Base-by-base conservation (phyloP, 2,797 vertebrate species). In the Anas bahamensis region DNA sequence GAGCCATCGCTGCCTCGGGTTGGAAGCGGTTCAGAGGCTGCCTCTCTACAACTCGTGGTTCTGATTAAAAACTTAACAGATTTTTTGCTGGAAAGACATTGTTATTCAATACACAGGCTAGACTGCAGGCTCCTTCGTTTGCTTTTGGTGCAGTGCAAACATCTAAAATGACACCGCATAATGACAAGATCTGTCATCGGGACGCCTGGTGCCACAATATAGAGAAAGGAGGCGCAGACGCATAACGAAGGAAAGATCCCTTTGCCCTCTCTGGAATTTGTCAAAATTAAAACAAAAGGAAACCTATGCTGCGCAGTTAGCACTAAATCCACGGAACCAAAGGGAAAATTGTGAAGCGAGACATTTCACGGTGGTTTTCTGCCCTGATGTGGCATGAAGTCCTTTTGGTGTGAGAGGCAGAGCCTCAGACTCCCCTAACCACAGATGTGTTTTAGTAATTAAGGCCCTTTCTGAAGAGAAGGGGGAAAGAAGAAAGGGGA, bases 81-180 rank as follows among this genome's bases (percentile, higher is more conserved):
- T 84, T 56, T 29, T 22, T 7, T 86, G 9, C 68, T 91, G 63
- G 83, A 91, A 90, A 96, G 86, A 89, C 85, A 96, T 94, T 96
- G 93, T 92, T 96, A 96, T 96, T 96, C 94, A 90, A 91, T 80
- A 82, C 93, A 83, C 90, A 96, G 86, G 84, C 79, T 56, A 88
- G 66, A 84, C 89, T 95, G 94, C 89, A 95, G 94, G 89, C 89
- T 93, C 89, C 87, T 96, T 85, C 37, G 33, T 95, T 96, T 96
- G 96, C 94, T 95, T 94, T 94, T 89, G 91, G 93, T 96, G 94
- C 93, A 93, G 87, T 77, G 91, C 92, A 97, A 96, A 96, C 94
- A 92, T 96, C 94, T 90, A 74, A 93, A 96, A 93, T 59, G 87
- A 96, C 93, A 95, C 89, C 15, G 2, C 83, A 75, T 90, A 95